Base-by-base conservation (phyloP, 2,797 vertebrate genomes). In the Zenarchopterus dispar region DNA sequence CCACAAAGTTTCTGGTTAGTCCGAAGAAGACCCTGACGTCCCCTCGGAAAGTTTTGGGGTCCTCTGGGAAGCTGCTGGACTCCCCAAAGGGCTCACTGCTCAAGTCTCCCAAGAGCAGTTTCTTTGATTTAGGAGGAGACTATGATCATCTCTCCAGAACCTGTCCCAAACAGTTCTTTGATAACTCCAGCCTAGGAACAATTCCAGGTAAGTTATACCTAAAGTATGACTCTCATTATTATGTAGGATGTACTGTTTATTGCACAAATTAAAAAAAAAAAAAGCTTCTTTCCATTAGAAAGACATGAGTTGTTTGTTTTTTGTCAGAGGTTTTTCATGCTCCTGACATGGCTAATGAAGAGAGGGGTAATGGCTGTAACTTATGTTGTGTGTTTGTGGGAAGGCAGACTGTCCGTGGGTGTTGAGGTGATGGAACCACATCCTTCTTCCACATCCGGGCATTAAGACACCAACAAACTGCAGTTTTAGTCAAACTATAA, bases 131-230 rank as follows among this genome's bases (percentile, higher is more conserved):
- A 15, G 73, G 11, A 0, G 56, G 68, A 1, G 58, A 53, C 36
- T 75, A 73, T 0, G 84, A 90, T 4, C 7, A 82, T 1, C 45
- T 90, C 0, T 61, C 74, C 1, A 73, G 71, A 53, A 56, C 28
- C 36, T 63, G 67, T 28, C 91, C 92, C 26, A 90, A 64, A 36
- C 89, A 89, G 66, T 94, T 94, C 85, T 94, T 93, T 4, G 92
- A 94, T 55, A 93, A 94, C 82, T 92, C 93, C n/a, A 51, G 15
- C 33, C 90, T 94, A 0, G 91, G 89, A 39, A 78, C 75, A 4
- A 7, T 74, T 46, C 71, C 91, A 84, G 93, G 93, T 94, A 66
- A 55, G 56, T 7, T 3, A 0, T 21, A 8, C 1, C 19, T 1
- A 0, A 0, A 17, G 9, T 19, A 4, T 28, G 7, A n/a, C 10